Evolutionary conservation across 1,140 invertebrate species (phyloP), one percentile per base, ranked within the genome.

Genomic region (Sitophilus oryzae): DNA sequence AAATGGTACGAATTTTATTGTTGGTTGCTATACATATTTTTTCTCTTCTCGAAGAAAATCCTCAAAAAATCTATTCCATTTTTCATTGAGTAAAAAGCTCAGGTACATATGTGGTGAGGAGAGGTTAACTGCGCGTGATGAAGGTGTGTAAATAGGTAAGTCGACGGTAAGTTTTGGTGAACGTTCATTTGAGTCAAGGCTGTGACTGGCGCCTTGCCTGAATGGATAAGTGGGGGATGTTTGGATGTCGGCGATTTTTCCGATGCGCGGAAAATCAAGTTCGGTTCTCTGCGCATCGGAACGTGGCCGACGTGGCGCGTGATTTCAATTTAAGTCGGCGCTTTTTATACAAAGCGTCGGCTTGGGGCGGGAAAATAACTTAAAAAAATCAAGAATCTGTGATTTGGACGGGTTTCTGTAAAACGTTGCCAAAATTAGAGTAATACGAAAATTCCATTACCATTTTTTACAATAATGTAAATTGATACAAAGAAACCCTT

Each of bases 381-480:
- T 56, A 53, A 61, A 20, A 64, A 65, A 58, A 58, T 61, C 62
- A 66, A 67, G 51, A 65, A 69, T 66, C 69, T 71, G 69, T 71
- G 69, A 71, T 71, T 71, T 71, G 69, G 62, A 67, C 64, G 66
- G 56, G 69, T 65, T 71, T 71, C 67, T 47, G 48, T 54, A 56
- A 5, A 70, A 70, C 34, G 67, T 68, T 70, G 68, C 68, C 68
- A 70, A 70, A 70, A 69, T n/a, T n/a, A n/a, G n/a, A n/a, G n/a
- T 55, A 55, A 45, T 37, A 60, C 56, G 60, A 60, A 43, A 63
- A 69, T 68, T 68, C 66, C 67, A 68, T 66, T 69, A 66, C 64
- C 63, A 60, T 60, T 59, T 57, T 46, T 56, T 35, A 45, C 35
- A 14, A 47, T 10, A 41, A 55, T 21, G 14, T 46, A 40, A 55